A percentile compares a stretch with the other conserved stretches of the same genome.
Conservation (phyloP, 2,113 vertebrate genomes). For the Tenebrosternarchus preto region DNA sequence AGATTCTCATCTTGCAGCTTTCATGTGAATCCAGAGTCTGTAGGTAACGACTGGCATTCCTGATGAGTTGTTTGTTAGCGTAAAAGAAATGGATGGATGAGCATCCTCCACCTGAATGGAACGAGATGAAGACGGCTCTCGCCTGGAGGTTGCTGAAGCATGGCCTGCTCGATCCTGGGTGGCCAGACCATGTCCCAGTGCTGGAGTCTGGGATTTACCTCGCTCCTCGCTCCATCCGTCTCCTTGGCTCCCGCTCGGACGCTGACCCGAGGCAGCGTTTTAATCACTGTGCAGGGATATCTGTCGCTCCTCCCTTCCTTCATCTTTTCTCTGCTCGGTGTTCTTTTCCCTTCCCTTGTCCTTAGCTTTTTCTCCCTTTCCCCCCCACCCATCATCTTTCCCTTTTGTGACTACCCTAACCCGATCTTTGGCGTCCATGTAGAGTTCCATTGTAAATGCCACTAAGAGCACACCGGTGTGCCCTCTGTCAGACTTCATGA, state of each 20-base stretch:
- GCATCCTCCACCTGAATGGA: not conserved
- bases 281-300: slow-evolving; percentile 44
- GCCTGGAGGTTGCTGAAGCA: slow-evolving; percentile 28
- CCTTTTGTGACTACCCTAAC: not conserved
- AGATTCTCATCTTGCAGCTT: slow-evolving; percentile 2
- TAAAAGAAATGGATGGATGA: slow-evolving; percentile 1
- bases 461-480: slow-evolving; percentile 47
- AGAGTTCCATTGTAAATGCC: slow-evolving; percentile 55
- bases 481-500: slow-evolving; percentile 54
- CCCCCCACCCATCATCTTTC: not conserved
- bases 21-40: slow-evolving; percentile 5
- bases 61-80: slow-evolving; percentile 17
- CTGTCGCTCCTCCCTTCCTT: not conserved
- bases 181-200: slow-evolving; percentile 20
- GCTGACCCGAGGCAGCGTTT: slow-evolving; percentile 41
- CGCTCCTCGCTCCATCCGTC: slow-evolving; percentile 32
- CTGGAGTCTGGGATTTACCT: slow-evolving; percentile 38
- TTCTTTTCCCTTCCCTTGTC: not conserved
- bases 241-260: slow-evolving; percentile 23
- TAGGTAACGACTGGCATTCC: not conserved
- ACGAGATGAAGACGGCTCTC: slow-evolving; percentile 9
- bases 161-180: slow-evolving; percentile 18
- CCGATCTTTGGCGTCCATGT: slow-evolving; percentile 36
- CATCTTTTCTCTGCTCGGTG: not conserved
- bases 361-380: not conserved